Conservation (phyloP, 2,797 vertebrate species). For the Scolopax bukidnonensis region DNA sequence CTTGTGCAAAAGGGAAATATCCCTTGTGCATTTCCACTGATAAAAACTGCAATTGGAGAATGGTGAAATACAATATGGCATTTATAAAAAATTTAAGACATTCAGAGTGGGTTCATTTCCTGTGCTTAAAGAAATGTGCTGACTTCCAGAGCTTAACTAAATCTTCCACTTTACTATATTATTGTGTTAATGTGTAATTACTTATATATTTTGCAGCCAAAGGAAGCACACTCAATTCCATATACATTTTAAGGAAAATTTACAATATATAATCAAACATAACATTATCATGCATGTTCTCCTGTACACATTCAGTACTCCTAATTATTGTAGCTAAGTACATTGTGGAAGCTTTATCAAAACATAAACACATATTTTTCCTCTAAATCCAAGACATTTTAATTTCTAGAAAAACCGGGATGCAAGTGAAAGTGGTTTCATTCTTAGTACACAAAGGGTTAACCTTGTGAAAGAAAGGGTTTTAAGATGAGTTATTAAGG, state of each 20-base stretch:
- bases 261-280: background rate
- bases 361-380: background rate
- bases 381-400: background rate
- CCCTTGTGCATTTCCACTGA: background rate
- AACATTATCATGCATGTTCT: background rate
- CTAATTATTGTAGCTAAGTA: background rate
- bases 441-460: background rate
- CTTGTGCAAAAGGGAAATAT: background rate
- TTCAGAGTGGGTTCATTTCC: background rate
- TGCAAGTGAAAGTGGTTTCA: accelerated
- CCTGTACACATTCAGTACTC: background rate
- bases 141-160: background rate
- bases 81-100: background rate
- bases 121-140: background rate
- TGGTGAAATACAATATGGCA: background rate
- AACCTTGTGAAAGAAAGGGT: background rate
- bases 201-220: background rate
- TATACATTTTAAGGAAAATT: background rate
- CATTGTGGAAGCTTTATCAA: background rate
- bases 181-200: background rate
- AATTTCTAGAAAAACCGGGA: background rate
- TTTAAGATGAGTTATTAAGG: background rate
- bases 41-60: background rate
- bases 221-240: background rate
- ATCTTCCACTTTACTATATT: background rate